Percentiles rank a stretch among this genome's conserved stretches.
Evolutionary conservation across 2,888 invertebrate species (phyloP).

Genomic region (Falcaria lacertinaria): DNA sequence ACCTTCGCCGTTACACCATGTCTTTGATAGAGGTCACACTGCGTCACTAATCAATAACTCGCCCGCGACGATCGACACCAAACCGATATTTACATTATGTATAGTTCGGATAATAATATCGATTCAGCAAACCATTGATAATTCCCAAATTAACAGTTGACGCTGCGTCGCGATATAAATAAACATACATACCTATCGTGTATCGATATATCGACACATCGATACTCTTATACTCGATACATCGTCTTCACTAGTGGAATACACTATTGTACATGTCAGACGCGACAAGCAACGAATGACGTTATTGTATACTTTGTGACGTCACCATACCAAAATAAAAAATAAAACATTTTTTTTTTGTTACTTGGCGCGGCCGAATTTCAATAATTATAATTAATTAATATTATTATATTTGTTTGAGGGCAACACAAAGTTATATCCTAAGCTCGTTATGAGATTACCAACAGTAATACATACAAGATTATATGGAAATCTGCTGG

Average conservation of each 20-base stretch:
- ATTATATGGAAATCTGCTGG: not conserved
- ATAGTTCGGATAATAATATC: conserved; percentile 8
- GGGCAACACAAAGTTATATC: not conserved
- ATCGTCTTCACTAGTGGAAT: not conserved
- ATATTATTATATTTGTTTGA: not conserved
- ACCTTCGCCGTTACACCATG: conserved; percentile 9
- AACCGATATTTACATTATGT: conserved; percentile 2
- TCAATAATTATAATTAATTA: not conserved
- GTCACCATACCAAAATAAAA: too few relatives aligned
- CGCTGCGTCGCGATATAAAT: conserved; percentile 3
- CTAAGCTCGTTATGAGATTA: not conserved
- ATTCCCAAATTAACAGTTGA: conserved; percentile 4
- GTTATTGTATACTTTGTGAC: not conserved
- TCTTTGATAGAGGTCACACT: conserved; percentile 1
- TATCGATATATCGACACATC: not conserved
- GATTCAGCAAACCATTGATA: conserved; percentile 4
- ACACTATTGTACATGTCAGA: not conserved
- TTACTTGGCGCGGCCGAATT: not conserved
- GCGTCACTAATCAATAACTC: not conserved
- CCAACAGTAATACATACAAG: not conserved
- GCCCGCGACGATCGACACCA: not conserved
- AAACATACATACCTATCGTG: too few relatives aligned
- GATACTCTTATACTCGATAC: not conserved
- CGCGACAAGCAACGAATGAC: not conserved
- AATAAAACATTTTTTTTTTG: not conserved